Conservation (phyloP, 2,797 vertebrate genomes). For the Loris lydekkerianus region DNA sequence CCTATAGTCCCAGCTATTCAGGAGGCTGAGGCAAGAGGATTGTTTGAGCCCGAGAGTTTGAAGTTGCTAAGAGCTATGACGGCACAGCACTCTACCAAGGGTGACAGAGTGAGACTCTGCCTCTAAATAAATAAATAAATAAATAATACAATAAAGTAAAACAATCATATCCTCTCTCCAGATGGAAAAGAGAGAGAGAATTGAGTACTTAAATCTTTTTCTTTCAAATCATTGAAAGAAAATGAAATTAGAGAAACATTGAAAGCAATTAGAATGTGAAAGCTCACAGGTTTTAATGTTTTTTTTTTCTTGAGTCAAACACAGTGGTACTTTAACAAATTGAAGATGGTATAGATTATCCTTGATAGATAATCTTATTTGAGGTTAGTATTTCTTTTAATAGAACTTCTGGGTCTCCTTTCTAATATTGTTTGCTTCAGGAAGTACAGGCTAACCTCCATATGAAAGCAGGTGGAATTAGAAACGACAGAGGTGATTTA, state of each 20-base stretch:
- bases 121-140: too few relatives aligned
- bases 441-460: not conserved
- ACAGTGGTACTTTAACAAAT: not conserved
- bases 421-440: not conserved
- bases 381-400: not conserved
- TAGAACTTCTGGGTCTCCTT: not conserved
- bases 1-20: too few relatives aligned
- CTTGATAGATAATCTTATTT: not conserved
- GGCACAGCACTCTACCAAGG: too few relatives aligned
- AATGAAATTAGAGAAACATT: not conserved
- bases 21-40: too few relatives aligned
- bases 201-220: not conserved
- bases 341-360: not conserved
- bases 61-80: too few relatives aligned
- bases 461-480: not conserved
- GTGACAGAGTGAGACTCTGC: too few relatives aligned
- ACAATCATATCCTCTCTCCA: not conserved
- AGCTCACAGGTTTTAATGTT: not conserved
- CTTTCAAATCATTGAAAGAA: not conserved
- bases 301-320: not conserved
- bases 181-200: not conserved
- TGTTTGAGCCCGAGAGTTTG: too few relatives aligned
- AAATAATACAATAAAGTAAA: too few relatives aligned
- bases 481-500: not conserved
- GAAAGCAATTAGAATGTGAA: not conserved